Percentiles rank a stretch among this genome's conserved stretches.
These are phyloP conservation scores for Melieria crassipennis DNA, from an alignment of 2,888 invertebrate species.

Conservation along the genomic window DNA sequence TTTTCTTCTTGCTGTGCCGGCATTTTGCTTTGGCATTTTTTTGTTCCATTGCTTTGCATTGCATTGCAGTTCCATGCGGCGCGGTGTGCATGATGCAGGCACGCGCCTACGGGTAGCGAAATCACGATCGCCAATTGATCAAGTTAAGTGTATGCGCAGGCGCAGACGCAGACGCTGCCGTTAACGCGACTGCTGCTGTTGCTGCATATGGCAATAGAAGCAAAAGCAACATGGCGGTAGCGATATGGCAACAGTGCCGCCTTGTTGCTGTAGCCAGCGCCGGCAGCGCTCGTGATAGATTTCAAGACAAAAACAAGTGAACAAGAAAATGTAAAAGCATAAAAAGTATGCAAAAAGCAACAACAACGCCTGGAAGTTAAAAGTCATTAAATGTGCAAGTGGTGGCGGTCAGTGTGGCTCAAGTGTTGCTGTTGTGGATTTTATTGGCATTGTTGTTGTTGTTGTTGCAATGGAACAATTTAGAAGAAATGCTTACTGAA, in stretches of 20 bases:
- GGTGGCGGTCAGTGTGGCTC: slow-evolving; percentile 9
- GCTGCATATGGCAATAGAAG: background rate
- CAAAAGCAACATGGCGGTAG: background rate
- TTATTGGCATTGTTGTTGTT: background rate
- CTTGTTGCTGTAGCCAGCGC: background rate
- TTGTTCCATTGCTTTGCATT: background rate
- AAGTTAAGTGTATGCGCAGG: slow-evolving; percentile 22
- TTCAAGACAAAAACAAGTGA: background rate
- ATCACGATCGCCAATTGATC: slow-evolving; percentile 45
- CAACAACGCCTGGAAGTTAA: slow-evolving; percentile 21
- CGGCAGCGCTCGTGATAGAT: background rate
- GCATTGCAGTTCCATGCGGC: background rate
- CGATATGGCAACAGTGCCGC: too few relatives aligned
- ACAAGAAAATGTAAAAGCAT: slow-evolving; percentile 3
- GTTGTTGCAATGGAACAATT: background rate
- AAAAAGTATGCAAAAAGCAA: slow-evolving; percentile 10
- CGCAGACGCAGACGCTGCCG: slow-evolving; percentile 4
- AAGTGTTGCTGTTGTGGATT: too few relatives aligned
- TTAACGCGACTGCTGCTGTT: background rate
- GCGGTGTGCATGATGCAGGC: slow-evolving; percentile 36
- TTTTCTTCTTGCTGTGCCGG: background rate
- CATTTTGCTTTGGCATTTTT: background rate
- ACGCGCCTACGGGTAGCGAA: slow-evolving; percentile 56
- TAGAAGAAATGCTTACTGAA: background rate
- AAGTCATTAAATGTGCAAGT: slow-evolving; percentile 29